These are phyloP conservation scores for Pelecanus crispus DNA, from an alignment of 2,113 vertebrate species.

Conservation along the genomic window DNA sequence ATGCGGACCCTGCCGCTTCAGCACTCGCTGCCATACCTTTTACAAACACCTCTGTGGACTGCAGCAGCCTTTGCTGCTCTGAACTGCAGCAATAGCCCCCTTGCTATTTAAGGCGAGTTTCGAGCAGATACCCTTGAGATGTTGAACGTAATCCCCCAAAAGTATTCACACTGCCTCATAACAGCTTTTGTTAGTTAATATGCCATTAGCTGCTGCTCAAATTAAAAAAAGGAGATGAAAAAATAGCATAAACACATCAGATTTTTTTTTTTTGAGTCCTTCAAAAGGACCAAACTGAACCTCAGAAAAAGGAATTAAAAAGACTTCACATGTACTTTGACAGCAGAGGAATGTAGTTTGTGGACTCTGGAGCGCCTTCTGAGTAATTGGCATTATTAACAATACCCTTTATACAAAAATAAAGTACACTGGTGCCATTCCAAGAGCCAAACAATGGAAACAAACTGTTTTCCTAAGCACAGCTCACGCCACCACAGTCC, in stretches of 20 bases:
- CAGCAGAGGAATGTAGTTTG: neutral
- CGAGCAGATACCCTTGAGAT: neutral
- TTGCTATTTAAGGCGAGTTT: neutral
- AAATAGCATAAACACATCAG: neutral
- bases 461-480: neutral
- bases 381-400: neutral
- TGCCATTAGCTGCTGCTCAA: neutral
- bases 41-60: rapidly evolving
- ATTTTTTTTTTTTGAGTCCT: neutral
- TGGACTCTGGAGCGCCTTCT: neutral
- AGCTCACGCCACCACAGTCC: neutral
- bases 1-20: neutral
- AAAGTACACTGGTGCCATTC: neutral
- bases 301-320: neutral
- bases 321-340: neutral
- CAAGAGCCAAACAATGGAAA: neutral
- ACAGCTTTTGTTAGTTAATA: neutral
- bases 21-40: rapidly evolving
- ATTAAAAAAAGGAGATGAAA: neutral
- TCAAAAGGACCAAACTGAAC: neutral
- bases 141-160: neutral
- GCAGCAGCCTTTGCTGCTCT: neutral
- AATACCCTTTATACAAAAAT: neutral
- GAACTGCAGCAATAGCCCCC: neutral
- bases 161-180: neutral